Percentiles rank a stretch among this genome's conserved stretches.
These are phyloP conservation scores for Hycleus phaleratus DNA, from an alignment of 1,140 invertebrate species.

Conservation along the genomic window DNA sequence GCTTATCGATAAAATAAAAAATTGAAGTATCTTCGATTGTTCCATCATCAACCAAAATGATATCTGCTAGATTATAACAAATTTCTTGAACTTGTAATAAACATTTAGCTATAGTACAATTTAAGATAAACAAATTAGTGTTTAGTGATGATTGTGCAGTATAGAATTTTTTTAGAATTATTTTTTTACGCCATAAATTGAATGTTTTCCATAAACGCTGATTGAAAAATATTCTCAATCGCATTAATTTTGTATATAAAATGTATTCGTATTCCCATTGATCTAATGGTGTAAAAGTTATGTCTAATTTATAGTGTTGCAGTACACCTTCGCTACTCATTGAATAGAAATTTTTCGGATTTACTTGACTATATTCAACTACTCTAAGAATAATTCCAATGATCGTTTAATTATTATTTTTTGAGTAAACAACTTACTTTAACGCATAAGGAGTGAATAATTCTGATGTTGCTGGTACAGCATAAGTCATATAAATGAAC, in stretches of 20 bases:
- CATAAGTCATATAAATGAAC: slow-evolving; percentile 63
- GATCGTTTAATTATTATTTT: neutral
- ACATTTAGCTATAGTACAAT: slow-evolving; percentile 60
- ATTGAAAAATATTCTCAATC: slow-evolving; percentile 64
- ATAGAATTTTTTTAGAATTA: slow-evolving; percentile 58
- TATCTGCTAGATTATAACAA: slow-evolving; percentile 55
- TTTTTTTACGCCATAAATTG: slow-evolving; percentile 70
- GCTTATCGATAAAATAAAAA: slow-evolving; percentile 59
- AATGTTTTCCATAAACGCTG: slow-evolving; percentile 74
- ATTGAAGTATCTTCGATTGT: slow-evolving; percentile 51
- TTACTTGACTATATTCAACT: slow-evolving; percentile 52
- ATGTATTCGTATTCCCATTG: slow-evolving; percentile 65
- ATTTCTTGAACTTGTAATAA: slow-evolving; percentile 62
- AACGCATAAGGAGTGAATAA: slow-evolving; percentile 62
- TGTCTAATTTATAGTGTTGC: slow-evolving; percentile 54
- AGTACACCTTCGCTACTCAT: slow-evolving; percentile 61
- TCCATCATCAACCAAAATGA: slow-evolving; percentile 51
- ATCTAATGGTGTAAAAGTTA: slow-evolving; percentile 58
- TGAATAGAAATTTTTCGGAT: slow-evolving; percentile 56
- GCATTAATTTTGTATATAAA: slow-evolving; percentile 55
- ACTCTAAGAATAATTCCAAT: slow-evolving; percentile 43
- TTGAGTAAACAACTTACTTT: slow-evolving; percentile 37
- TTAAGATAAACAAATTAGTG: slow-evolving; percentile 64
- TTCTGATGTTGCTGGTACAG: slow-evolving; percentile 56
- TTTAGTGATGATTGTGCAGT: slow-evolving; percentile 50